A percentile compares a stretch with the other conserved stretches of the same genome.
These are phyloP conservation scores for Acanthurus leucopareius DNA, from an alignment of 2,797 vertebrate species.

Conservation along the genomic window DNA sequence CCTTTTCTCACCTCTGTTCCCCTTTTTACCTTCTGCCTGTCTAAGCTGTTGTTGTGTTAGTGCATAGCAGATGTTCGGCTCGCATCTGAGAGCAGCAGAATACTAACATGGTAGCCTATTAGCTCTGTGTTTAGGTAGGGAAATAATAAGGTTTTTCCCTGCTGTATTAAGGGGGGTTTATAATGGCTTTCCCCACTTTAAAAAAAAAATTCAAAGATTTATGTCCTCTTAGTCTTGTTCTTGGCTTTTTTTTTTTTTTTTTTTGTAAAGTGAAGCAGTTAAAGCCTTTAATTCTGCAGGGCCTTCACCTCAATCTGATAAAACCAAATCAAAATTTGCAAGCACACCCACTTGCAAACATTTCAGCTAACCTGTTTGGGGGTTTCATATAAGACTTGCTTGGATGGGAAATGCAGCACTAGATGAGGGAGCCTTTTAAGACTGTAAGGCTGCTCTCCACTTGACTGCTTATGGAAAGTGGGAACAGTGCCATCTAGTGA, in stretches of 20 bases:
- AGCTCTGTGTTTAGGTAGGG: neutral
- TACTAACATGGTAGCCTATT: neutral
- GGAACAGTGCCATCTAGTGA: constrained; percentile 84
- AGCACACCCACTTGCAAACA: constrained; percentile 61
- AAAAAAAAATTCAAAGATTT: constrained; percentile 16
- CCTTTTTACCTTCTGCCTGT: constrained; percentile 23
- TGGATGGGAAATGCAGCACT: constrained; percentile 55
- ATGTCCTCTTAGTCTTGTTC: constrained; percentile 27
- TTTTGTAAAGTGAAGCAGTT: constrained; percentile 47
- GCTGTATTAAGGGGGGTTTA: neutral
- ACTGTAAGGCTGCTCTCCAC: constrained; percentile 38
- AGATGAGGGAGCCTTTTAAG: constrained; percentile 62
- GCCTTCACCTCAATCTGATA: constrained; percentile 56
- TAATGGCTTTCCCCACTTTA: constrained; percentile 1
- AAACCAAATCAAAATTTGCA: constrained; percentile 54
- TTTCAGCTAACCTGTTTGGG: constrained; percentile 49
- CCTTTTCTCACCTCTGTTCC: constrained; percentile 19
- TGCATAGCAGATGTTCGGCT: constrained; percentile 31
- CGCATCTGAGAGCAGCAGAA: constrained; percentile 21
- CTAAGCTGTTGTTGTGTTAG: constrained; percentile 25
- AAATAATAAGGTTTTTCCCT: constrained; percentile 16
- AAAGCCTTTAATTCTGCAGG: constrained; percentile 47
- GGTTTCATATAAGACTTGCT: constrained; percentile 62
- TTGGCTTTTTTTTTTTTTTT: constrained; percentile 24
- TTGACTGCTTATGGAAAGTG: constrained; percentile 61